Conservation (phyloP, 2,888 invertebrate genomes). For the Chloromyia formosa region DNA sequence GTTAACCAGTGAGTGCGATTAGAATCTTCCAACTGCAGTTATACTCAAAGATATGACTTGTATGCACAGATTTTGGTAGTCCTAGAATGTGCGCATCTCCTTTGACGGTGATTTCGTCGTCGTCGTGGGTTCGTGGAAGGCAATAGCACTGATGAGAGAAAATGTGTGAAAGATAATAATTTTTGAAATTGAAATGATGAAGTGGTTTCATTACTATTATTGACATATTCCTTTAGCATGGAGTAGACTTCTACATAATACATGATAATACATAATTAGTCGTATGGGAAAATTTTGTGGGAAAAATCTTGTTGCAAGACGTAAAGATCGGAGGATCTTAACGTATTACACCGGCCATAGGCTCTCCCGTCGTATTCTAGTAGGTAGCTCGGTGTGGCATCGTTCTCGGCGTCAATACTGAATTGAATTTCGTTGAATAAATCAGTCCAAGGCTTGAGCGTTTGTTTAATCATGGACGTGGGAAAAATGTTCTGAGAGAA, state of each 20-base stretch:
- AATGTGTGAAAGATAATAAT: conserved; percentile 29
- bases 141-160: conserved; percentile 6
- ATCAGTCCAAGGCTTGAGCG: not conserved
- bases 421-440: not conserved
- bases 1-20: no score
- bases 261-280: conserved; percentile 30
- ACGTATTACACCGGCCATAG: no score
- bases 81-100: no score
- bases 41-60: no score
- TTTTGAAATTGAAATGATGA: conserved; percentile 32
- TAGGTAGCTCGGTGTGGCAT: not conserved
- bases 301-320: not conserved
- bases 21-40: no score
- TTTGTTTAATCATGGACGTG: no score
- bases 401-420: not conserved
- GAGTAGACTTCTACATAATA: not conserved
- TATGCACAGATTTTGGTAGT: no score
- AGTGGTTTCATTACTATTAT: conserved; percentile 32
- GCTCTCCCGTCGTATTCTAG: no score
- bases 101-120: no score
- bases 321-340: no score
- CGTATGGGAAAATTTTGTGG: conserved; percentile 15
- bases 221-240: conserved; percentile 34
- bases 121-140: no score
- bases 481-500: no score